Evolutionary conservation across 2,113 vertebrate genomes (phyloP), one percentile per base, ranked within the genome.

Genomic region (Forbesichthys agassizii): DNA sequence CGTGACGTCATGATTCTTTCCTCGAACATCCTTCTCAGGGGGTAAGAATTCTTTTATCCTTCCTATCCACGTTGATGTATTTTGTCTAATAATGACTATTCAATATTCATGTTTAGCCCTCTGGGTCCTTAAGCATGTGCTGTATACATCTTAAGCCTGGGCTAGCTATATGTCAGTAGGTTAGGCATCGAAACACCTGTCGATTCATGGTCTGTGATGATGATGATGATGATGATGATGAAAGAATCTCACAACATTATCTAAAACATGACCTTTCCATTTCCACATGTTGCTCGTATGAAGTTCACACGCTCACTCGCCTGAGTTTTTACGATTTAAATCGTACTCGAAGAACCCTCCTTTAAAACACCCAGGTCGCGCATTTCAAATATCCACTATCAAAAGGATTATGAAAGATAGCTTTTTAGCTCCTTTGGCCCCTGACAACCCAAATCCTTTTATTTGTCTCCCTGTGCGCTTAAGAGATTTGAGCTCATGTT

Each of bases 351-450:
- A 84, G 83, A 83, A 85, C 33, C 7, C 75, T 12, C 83, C 74
- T 84, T 80, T 83, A 81, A 86, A 90, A 88, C 85, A 86, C 88
- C 82, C 84, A 77, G 79, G 88, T 89, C 90, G 81, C 81, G 89
- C 90, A 91, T 92, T 94, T 94, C 91, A 93, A 93, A 94, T 91
- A 84, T 75, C 88, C 87, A 84, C 88, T 90, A 90, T 91, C 91
- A 90, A 91, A 90, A 90, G 91, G 92, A 92, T 94, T 92, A 92
- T 93, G 91, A 92, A 91, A 91, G 91, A 91, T 92, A 90, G 93
- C 92, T 91, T 90, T 93, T 92, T 91, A 91, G 89, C 91, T 90
- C 88, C 80, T 90, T 74, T 69, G 69, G 73, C 87, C 84, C 85
- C 83, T 81, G 80, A 89, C 88, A 91, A 91, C 86, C 86, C 81